These are phyloP conservation scores for Ictalurus punctatus DNA, from an alignment of 2,113 vertebrate species.

Conservation along the genomic window DNA sequence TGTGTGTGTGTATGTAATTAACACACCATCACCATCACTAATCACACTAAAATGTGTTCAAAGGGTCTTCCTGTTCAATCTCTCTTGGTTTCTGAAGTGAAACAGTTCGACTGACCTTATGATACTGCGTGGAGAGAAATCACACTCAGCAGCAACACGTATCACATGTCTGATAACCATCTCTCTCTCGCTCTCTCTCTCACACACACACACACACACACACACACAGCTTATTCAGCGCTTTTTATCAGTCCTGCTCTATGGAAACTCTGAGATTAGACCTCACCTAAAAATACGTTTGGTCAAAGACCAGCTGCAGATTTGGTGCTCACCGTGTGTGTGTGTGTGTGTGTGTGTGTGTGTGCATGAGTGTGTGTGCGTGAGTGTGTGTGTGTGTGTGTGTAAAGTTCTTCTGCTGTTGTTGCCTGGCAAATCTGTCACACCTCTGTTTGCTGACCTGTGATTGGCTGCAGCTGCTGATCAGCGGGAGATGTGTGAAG, in stretches of 20 bases:
- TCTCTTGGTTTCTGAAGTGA: not conserved
- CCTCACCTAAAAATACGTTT: not conserved
- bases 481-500: constrained; percentile 18
- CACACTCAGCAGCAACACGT: not conserved
- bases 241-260: constrained; percentile 6
- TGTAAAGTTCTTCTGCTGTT: not conserved
- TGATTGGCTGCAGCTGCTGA: constrained; percentile 45
- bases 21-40: no score
- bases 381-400: constrained; percentile 18
- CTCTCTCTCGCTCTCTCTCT: not conserved
- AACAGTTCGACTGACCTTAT: not conserved
- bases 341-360: constrained; percentile 16
- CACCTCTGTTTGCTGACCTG: constrained; percentile 28
- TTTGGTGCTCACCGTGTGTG: not conserved
- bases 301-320: not conserved
- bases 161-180: not conserved
- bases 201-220: not conserved
- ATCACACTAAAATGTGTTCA: no score
- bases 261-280: not conserved
- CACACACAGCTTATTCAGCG: not conserved
- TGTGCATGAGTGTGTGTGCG: not conserved
- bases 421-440: not conserved
- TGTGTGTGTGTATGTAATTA: no score
- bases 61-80: not conserved
- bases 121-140: not conserved